Base-by-base conservation (phyloP, 64 coral and sea anemone species). In the Trachythela sp. region DNA sequence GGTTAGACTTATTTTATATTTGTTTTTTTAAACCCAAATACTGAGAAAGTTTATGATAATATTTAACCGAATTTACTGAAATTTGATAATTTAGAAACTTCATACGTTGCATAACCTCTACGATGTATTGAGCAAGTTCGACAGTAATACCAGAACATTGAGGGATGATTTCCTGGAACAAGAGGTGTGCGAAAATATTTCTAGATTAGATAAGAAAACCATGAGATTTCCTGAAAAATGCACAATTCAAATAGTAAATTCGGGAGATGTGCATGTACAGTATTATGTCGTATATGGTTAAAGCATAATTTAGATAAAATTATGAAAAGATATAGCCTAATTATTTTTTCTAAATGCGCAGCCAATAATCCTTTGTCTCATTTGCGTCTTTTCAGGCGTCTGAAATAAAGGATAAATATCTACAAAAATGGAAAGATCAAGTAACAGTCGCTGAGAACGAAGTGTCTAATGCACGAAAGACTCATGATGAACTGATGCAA, bases 51-150 rank as follows among this genome's bases (percentile, higher is more conserved):
- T n/a, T n/a, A n/a, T n/a, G n/a, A n/a, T n/a, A n/a, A n/a, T n/a
- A n/a, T n/a, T n/a, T n/a, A n/a, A n/a, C n/a, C n/a, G n/a, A 32
- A n/a, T 50, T 54, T 13, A 32, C 45, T 56, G 48, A 54, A 36
- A 87, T 30, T 54, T 22, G 10, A 30, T 4, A 83, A 36, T 83
- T 89, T 54, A 97, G 95, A 97, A 97, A 87, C 84, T 97, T 20
- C 95, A 97, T 80, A 97, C 95, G 10, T 24, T 97, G 8, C 93
- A 92, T 60, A 97, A 97, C 51, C 88, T 97, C 37, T 77, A 39
- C 8, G 92, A 97, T 7, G 48, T 94, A 1, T 90, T 97, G 34
- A 92, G 68, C 39, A 48, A 72, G 8, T 39, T 36, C 34, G 67
- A 97, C 18, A 88, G 92, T 34, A 92, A 90, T 41, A 94, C 95